A percentile compares a stretch with the other conserved stretches of the same genome.
These are phyloP conservation scores for Prinia subflava DNA, from an alignment of 2,113 vertebrate species.

Conservation along the genomic window DNA sequence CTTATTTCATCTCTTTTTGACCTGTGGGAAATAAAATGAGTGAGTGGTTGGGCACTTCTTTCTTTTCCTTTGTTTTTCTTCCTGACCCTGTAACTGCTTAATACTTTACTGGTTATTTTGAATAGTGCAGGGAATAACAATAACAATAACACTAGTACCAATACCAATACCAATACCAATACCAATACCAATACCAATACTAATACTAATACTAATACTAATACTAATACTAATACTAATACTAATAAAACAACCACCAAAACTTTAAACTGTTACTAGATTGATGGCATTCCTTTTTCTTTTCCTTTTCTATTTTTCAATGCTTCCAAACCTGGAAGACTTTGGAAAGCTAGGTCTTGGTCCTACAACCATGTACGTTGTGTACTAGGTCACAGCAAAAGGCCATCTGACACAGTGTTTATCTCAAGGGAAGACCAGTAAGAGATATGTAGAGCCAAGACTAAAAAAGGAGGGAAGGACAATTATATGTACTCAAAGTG, in stretches of 20 bases:
- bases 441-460: neutral
- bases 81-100: neutral
- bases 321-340: neutral
- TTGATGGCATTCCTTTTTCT: neutral
- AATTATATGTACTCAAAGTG: neutral
- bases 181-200: neutral
- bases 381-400: neutral
- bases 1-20: neutral
- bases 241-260: neutral
- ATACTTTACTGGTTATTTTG: neutral
- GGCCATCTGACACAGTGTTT: neutral
- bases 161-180: too few relatives aligned
- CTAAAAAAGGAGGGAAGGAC: neutral
- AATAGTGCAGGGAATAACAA: neutral
- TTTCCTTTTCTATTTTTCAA: neutral
- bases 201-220: neutral
- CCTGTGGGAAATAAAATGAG: neutral
- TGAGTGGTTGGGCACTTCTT: neutral
- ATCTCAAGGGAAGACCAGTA: neutral
- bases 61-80: neutral
- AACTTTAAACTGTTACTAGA: neutral
- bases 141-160: neutral
- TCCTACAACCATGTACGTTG: neutral
- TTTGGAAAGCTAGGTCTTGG: neutral
- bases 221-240: neutral